Base-by-base conservation (phyloP, 2,113 vertebrate species). In the Tachuris rubrigastra region DNA sequence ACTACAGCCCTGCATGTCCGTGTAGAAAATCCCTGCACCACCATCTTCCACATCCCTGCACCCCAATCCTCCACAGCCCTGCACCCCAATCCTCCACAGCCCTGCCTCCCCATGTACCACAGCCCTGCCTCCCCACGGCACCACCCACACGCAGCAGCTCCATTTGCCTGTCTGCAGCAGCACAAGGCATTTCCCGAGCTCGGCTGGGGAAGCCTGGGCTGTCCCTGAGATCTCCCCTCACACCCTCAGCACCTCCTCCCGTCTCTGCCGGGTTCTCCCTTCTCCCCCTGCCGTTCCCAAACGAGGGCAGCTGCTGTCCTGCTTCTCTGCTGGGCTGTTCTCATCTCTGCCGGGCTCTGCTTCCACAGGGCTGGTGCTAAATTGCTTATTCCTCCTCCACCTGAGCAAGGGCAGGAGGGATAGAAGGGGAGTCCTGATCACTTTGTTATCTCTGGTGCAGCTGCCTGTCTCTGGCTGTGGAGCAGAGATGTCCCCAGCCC, bases 401-500 rank as follows among this genome's bases (percentile, higher is more conserved):
- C 83, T 50, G 50, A 90, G 85, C 88, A 53, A 83, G 82, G 71
- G 72, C 88, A 90, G 31, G 59, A 84, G 90, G 80, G 87, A 49
- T 14, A 9, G 69, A 33, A 90, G 56, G 31, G 35, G 79, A 46
- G 9, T 62, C 82, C 72, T 94, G 93, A 96, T 92, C 96, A 84
- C 3, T 16, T 50, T 37, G 75, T 96, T 94, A 90, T 94, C 95
- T 93, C 22, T 0, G 1, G 31, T 15, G 75, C 88, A 88, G 92
- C 92, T 83, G 87, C 85, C 81, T 12, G 68, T 85, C 39, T 33
- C 53, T 14, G 79, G 63, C 74, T 69, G 75, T 10, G 82, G 59
- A 94, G 77, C 46, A 78, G 72, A 53, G 75, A 46, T 16, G 68
- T 31, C 83, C 87, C 69, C 88, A 39, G 92, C 49, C 68, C 71